Evolutionary conservation across 1,140 invertebrate species (phyloP), one percentile per base, ranked within the genome.

Genomic region (Bicyclus anynana): DNA sequence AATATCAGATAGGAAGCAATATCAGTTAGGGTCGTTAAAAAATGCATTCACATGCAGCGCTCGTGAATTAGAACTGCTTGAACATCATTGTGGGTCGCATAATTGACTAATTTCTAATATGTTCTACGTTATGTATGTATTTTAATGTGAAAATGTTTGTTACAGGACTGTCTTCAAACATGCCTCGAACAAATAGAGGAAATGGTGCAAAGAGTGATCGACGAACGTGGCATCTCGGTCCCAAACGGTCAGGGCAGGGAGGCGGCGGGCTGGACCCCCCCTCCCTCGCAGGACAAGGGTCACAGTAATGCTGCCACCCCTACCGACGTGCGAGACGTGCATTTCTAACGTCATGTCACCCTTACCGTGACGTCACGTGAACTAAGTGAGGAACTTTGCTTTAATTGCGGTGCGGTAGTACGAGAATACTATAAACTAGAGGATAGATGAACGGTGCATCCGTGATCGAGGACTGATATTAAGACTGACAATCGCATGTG

Each of bases 241-340:
- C 83, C 87, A 88, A 89, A 89, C 81, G 85, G 84, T 40, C 74
- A 77, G 54, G 59, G 63, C 74, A 84, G 90, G 69, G 91, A 92
- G 78, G 85, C 91, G 59, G 91, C 80, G 91, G 92, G 80, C 91
- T 68, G 93, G 91, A 77, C 94, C 90, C 67, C 94, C 90, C 89
- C 89, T 53, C 84, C 87, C 62, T 86, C 80, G 65, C 78, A 84
- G 63, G 90, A 91, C 71, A 93, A 93, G 77, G 87, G 91, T 37
- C 81, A 92, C 78, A 92, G 92, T 69, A 94, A 94, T 82, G 93
- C 94, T 35, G 92, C 92, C 58, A 96, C 94, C 17, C 95, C 94
- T 38, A 95, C 94, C 56, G 94, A 95, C 80, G 94, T 96, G 59
- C 90, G 93, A 62, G 93, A 94, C 74, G 91, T 94, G 58, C 92